Evolutionary conservation across 2,888 invertebrate genomes (phyloP), one percentile per base, ranked within the genome.

Genomic region (Philereme transversata): DNA sequence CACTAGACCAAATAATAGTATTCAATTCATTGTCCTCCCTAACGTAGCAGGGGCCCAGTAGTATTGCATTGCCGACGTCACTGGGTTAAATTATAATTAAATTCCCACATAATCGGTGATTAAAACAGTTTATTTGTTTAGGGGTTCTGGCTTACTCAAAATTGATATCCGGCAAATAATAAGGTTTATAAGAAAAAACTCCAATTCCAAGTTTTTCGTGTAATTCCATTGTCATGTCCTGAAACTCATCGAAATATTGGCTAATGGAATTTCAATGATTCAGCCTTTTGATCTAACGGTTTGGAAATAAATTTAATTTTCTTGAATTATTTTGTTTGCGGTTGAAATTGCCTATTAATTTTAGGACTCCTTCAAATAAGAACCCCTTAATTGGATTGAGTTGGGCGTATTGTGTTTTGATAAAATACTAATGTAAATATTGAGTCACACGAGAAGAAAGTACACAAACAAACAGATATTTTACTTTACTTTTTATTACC

Each of bases 201-300:
- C 41, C 34, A 47, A 35, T 41, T 11, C 35, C 22, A 22, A n/a
- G 22, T 7, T 38, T 33, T 44, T 38, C 35, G 7, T 51, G 0
- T 57, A 50, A 50, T 43, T 46, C 57, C 51, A 51, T 47, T 57
- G 51, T 57, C 51, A 35, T 51, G 52, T 53, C 33, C 43, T 52
- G 4, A 53, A 52, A 48, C 43, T 50, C 52, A 8, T 43, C 52
- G 5, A 48, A 59, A 44, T 59, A 49, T 47, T 45, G 47, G 47
- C 51, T 49, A 57, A 58, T 58, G 41, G 53, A 53, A 53, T 53
- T 45, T 38, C 49, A 34, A 52, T 52, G 11, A 58, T 6, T 53
- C 40, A 9, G 59, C 59, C 51, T 35, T 58, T 59, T 59, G 53
- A 59, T 53, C 53, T 45, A 40, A 49, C 34, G 59, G 49, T n/a